Evolutionary conservation across 2,113 vertebrate species (phyloP), one percentile per base, ranked within the genome.

Genomic region (Beaufortia kweichowensis): DNA sequence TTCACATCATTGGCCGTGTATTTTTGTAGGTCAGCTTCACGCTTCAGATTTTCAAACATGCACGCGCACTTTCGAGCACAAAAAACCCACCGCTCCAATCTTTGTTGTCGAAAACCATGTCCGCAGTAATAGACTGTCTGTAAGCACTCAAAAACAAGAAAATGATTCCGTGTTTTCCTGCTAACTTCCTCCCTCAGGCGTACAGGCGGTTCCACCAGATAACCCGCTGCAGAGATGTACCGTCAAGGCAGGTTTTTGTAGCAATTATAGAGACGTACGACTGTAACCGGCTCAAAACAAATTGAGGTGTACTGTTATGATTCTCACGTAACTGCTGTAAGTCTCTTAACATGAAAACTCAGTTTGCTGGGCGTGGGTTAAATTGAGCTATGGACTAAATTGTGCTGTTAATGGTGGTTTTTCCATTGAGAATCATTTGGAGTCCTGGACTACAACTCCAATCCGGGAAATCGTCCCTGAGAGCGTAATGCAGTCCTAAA

Each of bases 61-160:
- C 61, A 78, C 17, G 77, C 29, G 43, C 28, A 23, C 61, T 69
- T 15, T 29, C n/a, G 23, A 12, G 17, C 9, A 53, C 39, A 60
- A 31, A 82, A 79, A 60, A 41, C 17, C 21, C 46, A 61, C 39
- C 28, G 64, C 56, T 61, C 71, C 56, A 74, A 48, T 74, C 57
- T 61, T 61, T 74, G 71, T 74, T 62, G 80, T 75, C 65, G 67
- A 79, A 78, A 79, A 76, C 62, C 66, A 72, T 79, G 81, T 79
- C 75, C 43, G 72, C 81, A 71, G 72, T 82, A 79, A 79, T 82
- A 82, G 76, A 79, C 56, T 82, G 81, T 79, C 72, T 75, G 66
- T 48, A 66, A 65, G 50, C 69, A 65, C 76, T 82, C 80, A 82
- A 75, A 69, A 82, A 82, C 70, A 78, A 69, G 71, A 68, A 82